A percentile compares a stretch with the other conserved stretches of the same genome.
These are phyloP conservation scores for Neolamprologus devosi DNA, from an alignment of 2,113 vertebrate genomes.

Conservation along the genomic window DNA sequence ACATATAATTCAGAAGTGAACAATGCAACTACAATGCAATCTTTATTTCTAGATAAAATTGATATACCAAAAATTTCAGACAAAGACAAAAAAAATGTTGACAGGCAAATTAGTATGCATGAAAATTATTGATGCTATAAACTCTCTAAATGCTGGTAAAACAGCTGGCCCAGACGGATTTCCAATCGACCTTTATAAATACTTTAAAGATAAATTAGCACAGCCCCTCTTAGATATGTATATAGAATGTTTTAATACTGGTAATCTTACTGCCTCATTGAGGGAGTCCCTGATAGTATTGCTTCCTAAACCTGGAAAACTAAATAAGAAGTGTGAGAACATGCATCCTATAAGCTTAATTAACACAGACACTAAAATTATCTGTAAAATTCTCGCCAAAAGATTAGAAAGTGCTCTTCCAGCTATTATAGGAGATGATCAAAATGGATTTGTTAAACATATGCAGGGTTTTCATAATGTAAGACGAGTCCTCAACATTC, in stretches of 20 bases:
- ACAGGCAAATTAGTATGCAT: accelerated
- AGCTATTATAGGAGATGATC: neutral
- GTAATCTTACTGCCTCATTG: neutral
- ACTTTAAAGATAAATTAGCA: neutral
- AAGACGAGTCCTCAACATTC: neutral
- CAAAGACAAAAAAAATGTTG: accelerated
- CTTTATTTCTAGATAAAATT: neutral
- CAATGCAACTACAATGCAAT: neutral
- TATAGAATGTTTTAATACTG: neutral
- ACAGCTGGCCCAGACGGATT: neutral
- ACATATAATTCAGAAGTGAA: accelerated
- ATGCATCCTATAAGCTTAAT: accelerated
- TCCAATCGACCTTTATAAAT: accelerated
- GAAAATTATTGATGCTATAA: neutral
- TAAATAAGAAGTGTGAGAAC: accelerated
- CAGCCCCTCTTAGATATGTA: neutral
- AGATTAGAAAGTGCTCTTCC: neutral
- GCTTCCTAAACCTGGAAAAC: neutral
- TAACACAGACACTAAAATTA: accelerated
- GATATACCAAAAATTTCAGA: neutral
- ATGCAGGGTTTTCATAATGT: neutral
- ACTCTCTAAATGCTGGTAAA: neutral
- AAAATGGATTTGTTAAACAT: neutral
- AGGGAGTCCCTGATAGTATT: neutral
- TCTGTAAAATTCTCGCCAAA: accelerated